phyloP scores from a whole-genome alignment of 2,888 invertebrate species.

The Glaucopsyche alexis region DNA sequence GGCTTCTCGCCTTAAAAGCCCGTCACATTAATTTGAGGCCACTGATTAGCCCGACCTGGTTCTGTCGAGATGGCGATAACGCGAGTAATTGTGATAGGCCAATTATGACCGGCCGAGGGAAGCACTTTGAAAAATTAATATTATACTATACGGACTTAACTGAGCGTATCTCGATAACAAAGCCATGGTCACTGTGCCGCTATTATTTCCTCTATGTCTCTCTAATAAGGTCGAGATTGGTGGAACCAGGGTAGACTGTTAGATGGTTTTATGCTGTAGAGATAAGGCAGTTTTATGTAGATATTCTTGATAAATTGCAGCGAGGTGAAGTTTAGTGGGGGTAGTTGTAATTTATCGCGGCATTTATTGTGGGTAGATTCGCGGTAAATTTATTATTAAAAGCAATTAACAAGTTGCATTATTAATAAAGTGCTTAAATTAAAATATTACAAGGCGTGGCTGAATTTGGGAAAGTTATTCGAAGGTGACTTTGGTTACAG shows the following conservation, averaged over 20 bases:
- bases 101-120: slow-evolving; percentile 30
- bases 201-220: not conserved
- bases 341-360: slow-evolving; percentile 30
- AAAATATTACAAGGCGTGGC: not conserved
- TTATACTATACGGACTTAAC: slow-evolving; percentile 30
- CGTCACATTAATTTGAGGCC: not conserved
- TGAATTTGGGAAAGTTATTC: not conserved
- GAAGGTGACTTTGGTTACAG: not conserved
- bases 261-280: slow-evolving; percentile 27
- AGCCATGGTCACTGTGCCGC: not conserved
- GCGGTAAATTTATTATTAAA: slow-evolving; percentile 30
- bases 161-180: slow-evolving; percentile 31
- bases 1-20: not conserved
- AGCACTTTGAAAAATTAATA: slow-evolving; percentile 30
- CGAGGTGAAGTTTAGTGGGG: slow-evolving; percentile 28
- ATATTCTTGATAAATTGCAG: slow-evolving; percentile 31
- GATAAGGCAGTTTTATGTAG: slow-evolving; percentile 32
- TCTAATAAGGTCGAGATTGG: not conserved
- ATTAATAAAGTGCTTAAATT: slow-evolving; percentile 18
- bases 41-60: slow-evolving; percentile 33
- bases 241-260: not conserved
- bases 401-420: slow-evolving; percentile 30
- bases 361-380: slow-evolving; percentile 31
- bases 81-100: slow-evolving; percentile 29
- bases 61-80: slow-evolving; percentile 38